Percentiles rank a stretch among this genome's conserved stretches.
phyloP scores from a whole-genome alignment of 2,888 invertebrate genomes.

The Spisula subtruncata region DNA sequence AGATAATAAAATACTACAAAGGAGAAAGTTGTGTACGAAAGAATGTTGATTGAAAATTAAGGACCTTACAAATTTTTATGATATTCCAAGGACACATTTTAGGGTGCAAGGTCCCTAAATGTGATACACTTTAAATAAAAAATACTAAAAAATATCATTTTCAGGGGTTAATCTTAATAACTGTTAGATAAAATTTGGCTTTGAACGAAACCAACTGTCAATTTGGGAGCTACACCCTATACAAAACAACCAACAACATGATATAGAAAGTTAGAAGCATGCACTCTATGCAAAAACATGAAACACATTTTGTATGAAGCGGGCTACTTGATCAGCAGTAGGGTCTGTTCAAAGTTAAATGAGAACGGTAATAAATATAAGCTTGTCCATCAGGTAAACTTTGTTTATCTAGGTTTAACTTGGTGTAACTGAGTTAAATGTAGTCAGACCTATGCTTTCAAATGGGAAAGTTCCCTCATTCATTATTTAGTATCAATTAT shows the following conservation, averaged over 20 bases:
- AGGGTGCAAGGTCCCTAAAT: neutral
- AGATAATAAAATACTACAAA: constrained; percentile 22
- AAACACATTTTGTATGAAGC: too few species aligned
- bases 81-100: neutral
- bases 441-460: too few species aligned
- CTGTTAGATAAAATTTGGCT: neutral
- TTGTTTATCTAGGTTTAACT: too few species aligned
- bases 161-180: neutral
- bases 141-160: neutral
- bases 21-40: neutral
- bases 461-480: too few species aligned
- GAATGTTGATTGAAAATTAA: constrained; percentile 15
- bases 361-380: too few species aligned
- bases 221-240: neutral
- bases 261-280: neutral
- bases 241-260: neutral
- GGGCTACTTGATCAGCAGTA: too few species aligned
- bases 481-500: too few species aligned
- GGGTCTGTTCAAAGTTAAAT: too few species aligned
- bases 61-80: neutral
- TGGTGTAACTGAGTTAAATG: too few species aligned
- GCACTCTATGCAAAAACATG: neutral
- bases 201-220: constrained; percentile 14
- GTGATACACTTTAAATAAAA: neutral
- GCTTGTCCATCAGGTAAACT: too few species aligned